These are phyloP conservation scores for Aspidiotus destructor DNA, from an alignment of 2,888 invertebrate species.

Conservation along the genomic window DNA sequence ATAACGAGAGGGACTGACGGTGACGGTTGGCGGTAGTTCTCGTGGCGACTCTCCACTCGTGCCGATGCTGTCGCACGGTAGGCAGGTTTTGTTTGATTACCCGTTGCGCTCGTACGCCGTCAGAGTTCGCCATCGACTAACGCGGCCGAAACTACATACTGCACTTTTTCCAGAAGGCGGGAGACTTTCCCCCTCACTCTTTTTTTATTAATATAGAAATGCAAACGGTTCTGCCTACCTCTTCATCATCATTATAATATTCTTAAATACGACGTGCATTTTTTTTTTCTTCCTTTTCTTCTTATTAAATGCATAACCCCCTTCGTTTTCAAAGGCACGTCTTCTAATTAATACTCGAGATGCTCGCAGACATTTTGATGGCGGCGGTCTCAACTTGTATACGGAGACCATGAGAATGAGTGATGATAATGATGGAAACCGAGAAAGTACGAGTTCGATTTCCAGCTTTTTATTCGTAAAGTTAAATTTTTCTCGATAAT, in stretches of 20 bases:
- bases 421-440: no score
- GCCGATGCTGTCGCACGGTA: background rate
- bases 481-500: background rate
- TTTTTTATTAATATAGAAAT: background rate
- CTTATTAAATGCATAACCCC: background rate
- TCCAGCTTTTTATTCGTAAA: background rate
- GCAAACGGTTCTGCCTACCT: constrained; percentile 4
- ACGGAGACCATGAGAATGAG: background rate
- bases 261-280: constrained; percentile 4
- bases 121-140: background rate
- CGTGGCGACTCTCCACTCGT: no score
- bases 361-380: constrained; percentile 2
- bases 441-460: background rate
- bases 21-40: no score
- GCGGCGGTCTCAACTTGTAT: background rate
- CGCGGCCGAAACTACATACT: background rate
- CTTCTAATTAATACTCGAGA: constrained; percentile 2
- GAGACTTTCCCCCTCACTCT: background rate
- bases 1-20: no score
- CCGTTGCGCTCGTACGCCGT: background rate
- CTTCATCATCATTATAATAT: background rate
- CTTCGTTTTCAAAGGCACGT: background rate
- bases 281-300: background rate
- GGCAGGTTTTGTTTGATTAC: background rate
- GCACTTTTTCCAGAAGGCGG: background rate